Conservation (phyloP, 2,797 vertebrate species). For the Hozukius guyotensis region DNA sequence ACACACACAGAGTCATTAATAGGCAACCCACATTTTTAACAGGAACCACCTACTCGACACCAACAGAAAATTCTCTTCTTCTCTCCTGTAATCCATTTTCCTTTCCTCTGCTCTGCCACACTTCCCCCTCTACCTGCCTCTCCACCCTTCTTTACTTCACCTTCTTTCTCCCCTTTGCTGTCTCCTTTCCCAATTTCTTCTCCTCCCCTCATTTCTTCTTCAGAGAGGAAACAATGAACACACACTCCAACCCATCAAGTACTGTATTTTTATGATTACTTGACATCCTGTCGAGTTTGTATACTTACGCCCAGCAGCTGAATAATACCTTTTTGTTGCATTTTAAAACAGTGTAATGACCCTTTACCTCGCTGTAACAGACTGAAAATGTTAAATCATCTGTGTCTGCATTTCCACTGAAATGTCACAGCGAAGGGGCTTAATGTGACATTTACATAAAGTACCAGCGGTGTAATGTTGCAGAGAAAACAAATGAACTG, state of each 20-base stretch:
- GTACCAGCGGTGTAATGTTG: conserved; percentile 30
- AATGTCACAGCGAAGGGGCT: conserved; percentile 26
- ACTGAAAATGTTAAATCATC: not conserved
- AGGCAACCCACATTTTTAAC: conserved; percentile 58
- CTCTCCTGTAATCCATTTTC: conserved; percentile 43
- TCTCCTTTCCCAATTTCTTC: not conserved
- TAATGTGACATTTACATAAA: conserved; percentile 47
- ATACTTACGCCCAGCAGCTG: not conserved
- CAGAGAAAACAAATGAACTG: conserved; percentile 40
- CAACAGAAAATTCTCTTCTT: conserved; percentile 32
- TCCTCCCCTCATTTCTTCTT: not conserved
- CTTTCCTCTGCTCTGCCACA: conserved; percentile 5
- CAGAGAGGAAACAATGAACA: not conserved
- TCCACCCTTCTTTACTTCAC: not conserved
- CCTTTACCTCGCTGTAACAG: conserved; percentile 26
- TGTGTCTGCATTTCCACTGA: conserved; percentile 1
- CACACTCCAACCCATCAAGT: not conserved
- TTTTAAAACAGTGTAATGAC: conserved; percentile 46
- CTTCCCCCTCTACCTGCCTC: not conserved
- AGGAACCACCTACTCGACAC: conserved; percentile 48
- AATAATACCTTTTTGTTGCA: conserved; percentile 10
- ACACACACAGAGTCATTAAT: conserved; percentile 49
- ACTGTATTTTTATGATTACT: not conserved
- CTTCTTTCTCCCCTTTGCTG: not conserved
- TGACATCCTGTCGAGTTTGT: conserved; percentile 1